Evolutionary conservation across 2,797 vertebrate species (phyloP), one percentile per base, ranked within the genome.

Genomic region (Benthosema pterotum): DNA sequence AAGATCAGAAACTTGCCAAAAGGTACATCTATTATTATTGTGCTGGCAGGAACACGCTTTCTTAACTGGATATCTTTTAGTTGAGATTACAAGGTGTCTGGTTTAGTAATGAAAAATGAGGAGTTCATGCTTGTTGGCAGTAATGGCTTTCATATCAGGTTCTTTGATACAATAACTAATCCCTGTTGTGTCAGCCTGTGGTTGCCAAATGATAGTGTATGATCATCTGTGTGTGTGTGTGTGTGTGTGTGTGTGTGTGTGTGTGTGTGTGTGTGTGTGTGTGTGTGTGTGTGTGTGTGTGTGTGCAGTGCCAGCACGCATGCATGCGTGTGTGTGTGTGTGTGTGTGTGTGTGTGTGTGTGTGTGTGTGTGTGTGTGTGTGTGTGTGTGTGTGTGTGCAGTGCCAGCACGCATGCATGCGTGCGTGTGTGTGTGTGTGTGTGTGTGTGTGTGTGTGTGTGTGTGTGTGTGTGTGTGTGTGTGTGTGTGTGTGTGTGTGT

Each of bases 131-230:
- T 71, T 74, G 63, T 84, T 84, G 83, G 72, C 79, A 74, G 74
- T 50, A 69, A 84, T 60, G 75, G 67, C 86, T 87, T 86, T 80
- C 50, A 77, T 82, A 80, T 84, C 79, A 72, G 75, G 9, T 80
- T 77, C 69, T 81, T 83, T 67, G 55, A 72, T 60, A 59, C 55
- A 59, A 70, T 15, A 67, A 85, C 78, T 86, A 88, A 90, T 88
- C 78, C 83, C 69, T 85, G 84, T 88, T 89, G 78, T 89, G 85
- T 84, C 83, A 86, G 83, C 49, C 78, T 83, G 88, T 83, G 85
- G 89, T 88, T 85, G 71, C 72, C 79, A 85, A 88, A 89, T 82
- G 78, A 89, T 87, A 79, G 75, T 85, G 78, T 84, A 87, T n/a
- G n/a, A n/a, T 85, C 53, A 84, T 91, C 77, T 63, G 54, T 61